phyloP scores from a whole-genome alignment of 2,797 vertebrate species.

The Intellagama lesueurii region DNA sequence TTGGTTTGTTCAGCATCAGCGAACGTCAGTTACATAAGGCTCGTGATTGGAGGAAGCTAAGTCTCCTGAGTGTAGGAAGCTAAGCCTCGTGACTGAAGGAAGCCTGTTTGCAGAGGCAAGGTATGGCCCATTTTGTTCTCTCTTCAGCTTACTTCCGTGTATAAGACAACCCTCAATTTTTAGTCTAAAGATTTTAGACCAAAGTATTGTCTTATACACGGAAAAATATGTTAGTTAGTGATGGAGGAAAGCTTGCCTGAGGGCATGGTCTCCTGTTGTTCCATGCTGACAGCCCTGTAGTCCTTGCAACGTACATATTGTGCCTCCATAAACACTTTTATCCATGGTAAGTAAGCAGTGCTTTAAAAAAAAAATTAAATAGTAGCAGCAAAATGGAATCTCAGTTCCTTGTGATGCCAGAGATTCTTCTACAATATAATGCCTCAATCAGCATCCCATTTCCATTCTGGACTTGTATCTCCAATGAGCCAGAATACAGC shows the following conservation, averaged over 20 bases:
- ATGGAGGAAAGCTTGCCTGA: not conserved
- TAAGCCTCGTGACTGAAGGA: too few species aligned
- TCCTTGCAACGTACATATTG: not conserved
- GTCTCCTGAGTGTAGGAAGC: too few species aligned
- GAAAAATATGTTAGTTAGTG: not conserved
- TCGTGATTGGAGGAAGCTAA: too few species aligned
- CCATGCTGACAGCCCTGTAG: too few species aligned
- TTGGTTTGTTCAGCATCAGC: too few species aligned
- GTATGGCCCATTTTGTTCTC: too few species aligned
- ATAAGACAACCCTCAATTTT: too few species aligned
- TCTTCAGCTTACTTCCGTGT: too few species aligned
- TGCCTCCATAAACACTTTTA: not conserved
- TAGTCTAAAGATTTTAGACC: too few species aligned
- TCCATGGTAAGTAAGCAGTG: not conserved
- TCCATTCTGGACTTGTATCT: not conserved
- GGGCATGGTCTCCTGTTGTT: not conserved
- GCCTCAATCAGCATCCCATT: not conserved
- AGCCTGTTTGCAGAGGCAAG: too few species aligned
- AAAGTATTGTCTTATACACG: too few species aligned
- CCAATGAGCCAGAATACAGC: not conserved
- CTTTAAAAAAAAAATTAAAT: not conserved
- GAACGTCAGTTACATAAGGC: too few species aligned
- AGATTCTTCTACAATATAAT: not conserved
- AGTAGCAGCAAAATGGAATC: not conserved
- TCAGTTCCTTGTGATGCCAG: accelerated